Percentiles rank a stretch among this genome's conserved stretches.
These are phyloP conservation scores for Julus scanicus DNA, from an alignment of 2,888 invertebrate species.

Conservation along the genomic window DNA sequence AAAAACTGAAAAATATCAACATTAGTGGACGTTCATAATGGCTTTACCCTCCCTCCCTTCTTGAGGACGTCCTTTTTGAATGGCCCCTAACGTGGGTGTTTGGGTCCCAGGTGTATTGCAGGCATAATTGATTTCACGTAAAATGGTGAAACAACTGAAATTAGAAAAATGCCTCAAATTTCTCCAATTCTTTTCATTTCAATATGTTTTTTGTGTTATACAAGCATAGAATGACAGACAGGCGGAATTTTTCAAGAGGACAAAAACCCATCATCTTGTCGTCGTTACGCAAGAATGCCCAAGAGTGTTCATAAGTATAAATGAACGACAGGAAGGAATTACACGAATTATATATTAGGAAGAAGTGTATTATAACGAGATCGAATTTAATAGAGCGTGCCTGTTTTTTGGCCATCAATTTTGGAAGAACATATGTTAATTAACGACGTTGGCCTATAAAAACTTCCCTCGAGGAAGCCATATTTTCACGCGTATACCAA, in stretches of 20 bases:
- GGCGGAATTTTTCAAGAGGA: not conserved
- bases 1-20: too few species aligned
- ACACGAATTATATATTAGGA: not conserved
- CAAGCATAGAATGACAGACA: too few species aligned
- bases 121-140: too few species aligned
- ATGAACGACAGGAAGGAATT: not conserved
- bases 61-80: too few species aligned
- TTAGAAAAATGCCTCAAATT: too few species aligned
- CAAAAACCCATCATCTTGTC: not conserved
- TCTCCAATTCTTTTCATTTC: too few species aligned
- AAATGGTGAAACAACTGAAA: too few species aligned
- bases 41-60: too few species aligned
- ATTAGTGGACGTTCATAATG: too few species aligned
- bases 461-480: not conserved
- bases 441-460: not conserved
- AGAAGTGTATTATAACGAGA: conserved; percentile 14
- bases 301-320: not conserved
- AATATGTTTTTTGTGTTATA: too few species aligned
- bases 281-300: not conserved
- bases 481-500: not conserved
- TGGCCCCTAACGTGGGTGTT: too few species aligned
- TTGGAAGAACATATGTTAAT: not conserved
- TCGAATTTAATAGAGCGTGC: conserved; percentile 27
- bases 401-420: conserved; percentile 7
- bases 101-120: too few species aligned